These are phyloP conservation scores for Leucoraja ocellata DNA, from an alignment of 2,797 vertebrate genomes.

Conservation along the genomic window DNA sequence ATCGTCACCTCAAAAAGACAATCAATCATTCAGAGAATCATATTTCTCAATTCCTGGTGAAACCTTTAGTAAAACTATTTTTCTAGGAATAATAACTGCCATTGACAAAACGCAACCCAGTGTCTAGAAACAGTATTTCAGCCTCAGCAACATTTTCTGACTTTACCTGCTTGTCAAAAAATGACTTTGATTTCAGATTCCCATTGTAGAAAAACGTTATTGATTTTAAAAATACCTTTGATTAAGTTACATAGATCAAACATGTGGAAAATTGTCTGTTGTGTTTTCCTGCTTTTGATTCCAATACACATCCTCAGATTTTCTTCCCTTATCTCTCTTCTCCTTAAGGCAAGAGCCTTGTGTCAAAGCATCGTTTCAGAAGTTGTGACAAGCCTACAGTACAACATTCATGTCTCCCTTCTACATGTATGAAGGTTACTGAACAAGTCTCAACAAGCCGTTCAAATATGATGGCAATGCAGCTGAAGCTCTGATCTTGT, in stretches of 20 bases:
- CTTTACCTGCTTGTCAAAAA: slow-evolving; percentile 17
- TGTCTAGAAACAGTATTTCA: background rate
- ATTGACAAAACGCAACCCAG: background rate
- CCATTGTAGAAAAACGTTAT: slow-evolving; percentile 4
- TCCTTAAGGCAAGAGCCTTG: background rate
- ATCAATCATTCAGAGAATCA: slow-evolving; percentile 23
- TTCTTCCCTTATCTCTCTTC: slow-evolving; percentile 17
- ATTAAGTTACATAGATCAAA: slow-evolving; percentile 13
- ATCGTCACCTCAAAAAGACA: background rate
- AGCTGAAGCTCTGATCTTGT: background rate
- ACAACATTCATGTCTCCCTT: background rate
- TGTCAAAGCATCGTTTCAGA: background rate
- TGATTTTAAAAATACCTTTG: slow-evolving; percentile 24
- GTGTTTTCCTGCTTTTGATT: slow-evolving; percentile 33
- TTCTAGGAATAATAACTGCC: slow-evolving; percentile 24
- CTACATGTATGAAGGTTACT: background rate
- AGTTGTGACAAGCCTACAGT: background rate
- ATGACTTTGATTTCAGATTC: slow-evolving; percentile 30
- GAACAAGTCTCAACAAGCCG: background rate
- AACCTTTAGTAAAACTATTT: background rate
- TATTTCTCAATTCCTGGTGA: slow-evolving; percentile 15
- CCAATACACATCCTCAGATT: background rate
- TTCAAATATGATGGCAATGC: background rate
- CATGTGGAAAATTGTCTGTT: slow-evolving; percentile 7
- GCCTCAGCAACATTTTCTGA: background rate